phyloP scores from a whole-genome alignment of 2,888 invertebrate species.

The Yponomeuta sedellus region DNA sequence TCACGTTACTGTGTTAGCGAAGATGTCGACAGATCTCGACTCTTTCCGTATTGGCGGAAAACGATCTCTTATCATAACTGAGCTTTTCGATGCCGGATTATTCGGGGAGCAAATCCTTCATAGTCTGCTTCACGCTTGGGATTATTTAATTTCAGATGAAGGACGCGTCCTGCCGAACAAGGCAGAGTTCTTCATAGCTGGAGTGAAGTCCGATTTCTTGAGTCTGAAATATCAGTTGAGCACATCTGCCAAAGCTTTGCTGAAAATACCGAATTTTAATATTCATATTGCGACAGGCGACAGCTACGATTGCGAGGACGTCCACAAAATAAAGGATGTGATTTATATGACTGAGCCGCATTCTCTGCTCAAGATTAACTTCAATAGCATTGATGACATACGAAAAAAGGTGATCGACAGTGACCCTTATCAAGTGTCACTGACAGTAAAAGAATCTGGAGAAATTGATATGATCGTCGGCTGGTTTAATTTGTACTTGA shows the following conservation, averaged over 20 bases:
- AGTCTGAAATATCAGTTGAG: constrained; percentile 62
- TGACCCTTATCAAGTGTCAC: constrained; percentile 50
- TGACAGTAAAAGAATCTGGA: constrained; percentile 63
- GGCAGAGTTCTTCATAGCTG: constrained; percentile 79
- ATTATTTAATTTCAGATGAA: constrained; percentile 66
- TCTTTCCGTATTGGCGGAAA: constrained; percentile 71
- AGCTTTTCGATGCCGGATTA: constrained; percentile 87
- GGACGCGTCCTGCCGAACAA: constrained; percentile 77
- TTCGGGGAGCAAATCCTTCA: constrained; percentile 85
- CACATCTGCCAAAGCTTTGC: constrained; percentile 34
- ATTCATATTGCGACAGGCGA: constrained; percentile 57
- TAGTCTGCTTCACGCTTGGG: constrained; percentile 82
- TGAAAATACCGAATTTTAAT: constrained; percentile 40
- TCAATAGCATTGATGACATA: constrained; percentile 75
- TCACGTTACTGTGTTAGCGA: constrained; percentile 70
- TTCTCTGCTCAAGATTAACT: constrained; percentile 77
- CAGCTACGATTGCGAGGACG: constrained; percentile 83
- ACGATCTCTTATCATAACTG: constrained; percentile 81
- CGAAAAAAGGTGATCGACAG: constrained; percentile 44
- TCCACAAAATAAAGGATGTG: constrained; percentile 71
- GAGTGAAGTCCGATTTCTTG: constrained; percentile 75
- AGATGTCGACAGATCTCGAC: constrained; percentile 76
- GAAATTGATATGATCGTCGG: constrained; percentile 80
- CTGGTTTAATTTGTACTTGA: constrained; percentile 84
- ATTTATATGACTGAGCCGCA: constrained; percentile 77